Conservation (phyloP, 1,140 invertebrate species). For the Caenorhabditis briggsae region DNA sequence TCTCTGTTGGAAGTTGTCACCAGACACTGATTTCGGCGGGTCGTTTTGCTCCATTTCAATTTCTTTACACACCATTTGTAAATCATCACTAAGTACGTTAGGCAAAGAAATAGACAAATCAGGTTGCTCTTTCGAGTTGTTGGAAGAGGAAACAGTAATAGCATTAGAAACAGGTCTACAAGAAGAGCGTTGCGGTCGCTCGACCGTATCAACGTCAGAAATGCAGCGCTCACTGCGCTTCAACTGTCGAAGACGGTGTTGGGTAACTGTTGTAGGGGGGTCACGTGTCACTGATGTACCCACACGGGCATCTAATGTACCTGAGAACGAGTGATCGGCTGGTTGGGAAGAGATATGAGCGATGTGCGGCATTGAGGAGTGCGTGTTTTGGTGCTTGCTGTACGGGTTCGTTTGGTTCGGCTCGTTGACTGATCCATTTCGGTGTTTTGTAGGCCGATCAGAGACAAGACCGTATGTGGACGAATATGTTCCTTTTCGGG, state of each 20-base stretch:
- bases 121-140: constrained; percentile 28
- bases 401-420: constrained; percentile 26
- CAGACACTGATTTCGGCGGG: constrained; percentile 69
- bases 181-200: constrained; percentile 41
- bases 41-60: constrained; percentile 37
- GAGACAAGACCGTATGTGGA: constrained; percentile 19
- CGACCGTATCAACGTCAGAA: constrained; percentile 51
- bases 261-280: constrained; percentile 37
- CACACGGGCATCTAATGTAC: constrained; percentile 51
- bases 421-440: constrained; percentile 36
- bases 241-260: constrained; percentile 39
- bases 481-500: constrained; percentile 21
- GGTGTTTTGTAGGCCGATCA: constrained; percentile 7
- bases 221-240: constrained; percentile 44
- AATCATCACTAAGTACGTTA: constrained; percentile 73
- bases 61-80: constrained; percentile 65
- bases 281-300: constrained; percentile 47
- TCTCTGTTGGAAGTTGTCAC: constrained; percentile 72
- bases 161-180: constrained; percentile 52
- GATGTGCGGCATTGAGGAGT: constrained; percentile 39
- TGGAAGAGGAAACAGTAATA: constrained; percentile 32
- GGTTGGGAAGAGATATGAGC: constrained; percentile 48
- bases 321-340: constrained; percentile 48
- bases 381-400: constrained; percentile 35
- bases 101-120: constrained; percentile 73